Evolutionary conservation across 37 sponge, comb jelly and placozoan species (phyloP).

Genomic region (Ephydatia muelleri): DNA sequence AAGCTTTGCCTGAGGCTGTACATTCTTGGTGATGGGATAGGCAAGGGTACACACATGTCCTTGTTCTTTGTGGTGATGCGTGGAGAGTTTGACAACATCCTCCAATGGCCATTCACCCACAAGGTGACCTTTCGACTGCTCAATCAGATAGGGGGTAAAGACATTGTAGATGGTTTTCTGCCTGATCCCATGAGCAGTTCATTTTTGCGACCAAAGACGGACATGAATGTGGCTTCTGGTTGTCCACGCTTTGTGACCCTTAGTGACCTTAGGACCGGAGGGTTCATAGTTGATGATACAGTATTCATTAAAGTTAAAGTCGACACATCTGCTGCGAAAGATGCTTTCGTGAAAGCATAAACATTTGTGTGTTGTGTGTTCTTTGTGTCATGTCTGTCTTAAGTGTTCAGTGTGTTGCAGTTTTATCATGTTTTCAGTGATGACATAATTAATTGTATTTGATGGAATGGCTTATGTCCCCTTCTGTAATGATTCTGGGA

Average conservation of each 20-base stretch:
- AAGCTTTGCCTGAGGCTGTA: slow-evolving; percentile 85
- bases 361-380: no score
- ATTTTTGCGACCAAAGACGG: slow-evolving; percentile 67
- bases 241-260: slow-evolving; percentile 68
- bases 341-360: no score
- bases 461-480: no score
- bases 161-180: slow-evolving; percentile 73
- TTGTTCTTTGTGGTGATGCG: slow-evolving; percentile 79
- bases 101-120: slow-evolving; percentile 80
- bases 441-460: no score
- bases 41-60: slow-evolving; percentile 72
- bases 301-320: slow-evolving; percentile 65
- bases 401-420: no score
- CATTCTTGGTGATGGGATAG: slow-evolving; percentile 80
- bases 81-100: slow-evolving; percentile 84
- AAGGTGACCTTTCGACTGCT: slow-evolving; percentile 76
- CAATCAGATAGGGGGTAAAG: slow-evolving; percentile 59
- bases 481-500: no score
- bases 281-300: slow-evolving; percentile 68
- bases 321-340: slow-evolving; percentile 6
- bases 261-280: slow-evolving; percentile 35
- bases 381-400: no score
- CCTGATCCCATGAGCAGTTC: slow-evolving; percentile 78
- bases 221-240: slow-evolving; percentile 81
- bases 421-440: no score